phyloP scores from a whole-genome alignment of 2,888 invertebrate genomes.

The Trachelus troglodyta region DNA sequence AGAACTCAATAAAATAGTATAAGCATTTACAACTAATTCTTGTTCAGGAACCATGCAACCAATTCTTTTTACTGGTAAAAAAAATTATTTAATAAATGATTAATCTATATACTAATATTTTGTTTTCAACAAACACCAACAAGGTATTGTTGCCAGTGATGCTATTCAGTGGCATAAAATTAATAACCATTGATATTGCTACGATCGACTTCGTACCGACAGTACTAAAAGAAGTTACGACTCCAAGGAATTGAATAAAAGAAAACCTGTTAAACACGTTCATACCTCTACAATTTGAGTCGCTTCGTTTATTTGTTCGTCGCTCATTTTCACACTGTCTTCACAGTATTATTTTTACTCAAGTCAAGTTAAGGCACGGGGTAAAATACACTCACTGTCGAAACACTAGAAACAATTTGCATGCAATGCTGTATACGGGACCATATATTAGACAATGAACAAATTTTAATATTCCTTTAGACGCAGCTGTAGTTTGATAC shows the following conservation, averaged over 20 bases:
- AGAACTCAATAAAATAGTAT: not conserved
- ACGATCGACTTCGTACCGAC: not conserved
- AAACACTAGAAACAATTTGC: not conserved
- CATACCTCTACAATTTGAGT: conserved; percentile 52
- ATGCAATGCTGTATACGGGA: not conserved
- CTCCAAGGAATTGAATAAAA: not conserved
- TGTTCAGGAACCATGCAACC: not conserved
- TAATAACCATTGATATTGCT: not conserved
- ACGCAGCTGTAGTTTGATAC: not conserved
- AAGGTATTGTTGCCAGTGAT: not conserved
- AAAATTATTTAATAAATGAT: not conserved
- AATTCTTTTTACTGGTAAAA: not conserved
- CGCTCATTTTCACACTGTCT: conserved; percentile 51
- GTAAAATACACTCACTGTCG: conserved; percentile 24
- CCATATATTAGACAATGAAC: not conserved
- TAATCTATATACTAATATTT: not conserved
- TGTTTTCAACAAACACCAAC: not conserved
- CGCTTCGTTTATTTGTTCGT: conserved; percentile 52
- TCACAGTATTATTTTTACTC: not conserved
- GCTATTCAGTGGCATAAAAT: not conserved
- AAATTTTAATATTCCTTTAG: not conserved
- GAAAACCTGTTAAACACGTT: conserved; percentile 9
- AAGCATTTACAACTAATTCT: not conserved
- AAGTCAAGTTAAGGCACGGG: conserved; percentile 20
- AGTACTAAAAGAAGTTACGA: not conserved